Evolutionary conservation across 2,797 vertebrate species (phyloP).

Genomic region (Lepidocolaptes lacrymiger): DNA sequence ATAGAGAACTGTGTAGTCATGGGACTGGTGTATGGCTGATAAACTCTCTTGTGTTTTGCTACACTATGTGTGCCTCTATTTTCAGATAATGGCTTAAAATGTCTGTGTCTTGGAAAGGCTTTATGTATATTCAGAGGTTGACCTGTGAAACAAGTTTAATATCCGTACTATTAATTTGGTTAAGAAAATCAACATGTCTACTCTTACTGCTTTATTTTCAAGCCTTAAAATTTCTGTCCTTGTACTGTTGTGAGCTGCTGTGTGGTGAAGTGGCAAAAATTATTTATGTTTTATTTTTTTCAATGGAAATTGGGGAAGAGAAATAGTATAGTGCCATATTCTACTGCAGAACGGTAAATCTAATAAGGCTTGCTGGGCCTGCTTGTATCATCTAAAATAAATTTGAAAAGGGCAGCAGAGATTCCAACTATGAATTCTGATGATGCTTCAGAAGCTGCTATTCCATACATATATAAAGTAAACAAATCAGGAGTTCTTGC

Average conservation of each 20-base stretch:
- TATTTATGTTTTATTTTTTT: conserved; percentile 17
- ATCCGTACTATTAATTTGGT: background rate
- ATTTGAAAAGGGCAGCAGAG: conserved; percentile 52
- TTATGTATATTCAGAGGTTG: background rate
- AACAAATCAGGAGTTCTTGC: background rate
- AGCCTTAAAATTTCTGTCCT: background rate
- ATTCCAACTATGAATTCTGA: conserved; percentile 18
- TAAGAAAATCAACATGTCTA: background rate
- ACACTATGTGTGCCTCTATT: background rate
- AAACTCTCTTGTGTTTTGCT: background rate
- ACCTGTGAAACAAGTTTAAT: background rate
- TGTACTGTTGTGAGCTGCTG: background rate
- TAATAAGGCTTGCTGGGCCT: conserved; percentile 53
- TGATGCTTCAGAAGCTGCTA: conserved; percentile 20
- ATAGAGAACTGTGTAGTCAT: background rate
- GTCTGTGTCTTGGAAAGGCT: background rate
- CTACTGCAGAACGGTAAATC: conserved; percentile 35
- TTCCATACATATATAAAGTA: background rate
- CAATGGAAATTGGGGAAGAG: background rate
- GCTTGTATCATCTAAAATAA: conserved; percentile 58
- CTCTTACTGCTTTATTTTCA: background rate
- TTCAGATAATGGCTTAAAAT: background rate
- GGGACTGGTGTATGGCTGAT: background rate
- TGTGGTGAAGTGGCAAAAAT: background rate
- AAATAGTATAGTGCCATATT: conserved; percentile 28